Base-by-base conservation (phyloP, 2,113 vertebrate genomes). In the Corythoichthys intestinalis region DNA sequence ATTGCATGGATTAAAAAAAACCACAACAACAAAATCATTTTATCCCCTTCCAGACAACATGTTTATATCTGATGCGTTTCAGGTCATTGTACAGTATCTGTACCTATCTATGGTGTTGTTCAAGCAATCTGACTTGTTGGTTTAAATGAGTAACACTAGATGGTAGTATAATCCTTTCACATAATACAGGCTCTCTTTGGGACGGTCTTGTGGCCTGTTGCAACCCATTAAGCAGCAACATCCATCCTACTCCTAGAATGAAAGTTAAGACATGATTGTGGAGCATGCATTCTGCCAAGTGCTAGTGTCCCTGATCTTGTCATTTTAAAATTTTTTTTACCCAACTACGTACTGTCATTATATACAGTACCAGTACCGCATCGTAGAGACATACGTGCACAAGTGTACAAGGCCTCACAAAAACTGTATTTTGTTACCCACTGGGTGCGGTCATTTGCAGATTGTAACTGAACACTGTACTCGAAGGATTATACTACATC, bases 61-160 rank as follows among this genome's bases (percentile, higher is more conserved):
- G 4, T 20, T 52, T 0, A 52, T 65, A 34, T 48, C 38, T 54
- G 50, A 52, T 17, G 67, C 7, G 6, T 0, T 71, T 11, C 58
- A 41, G 6, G 9, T 60, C n/a, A 28, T 59, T 14, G 13, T 1
- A 37, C 35, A 47, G 12, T 61, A 12, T 6, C 47, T 46, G 34
- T 60, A 1, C 17, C 14, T n/a, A n/a, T n/a, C n/a, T n/a, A n/a
- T n/a, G n/a, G n/a, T 44, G 41, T 44, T 7, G 9, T 44, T 44
- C 65, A 0, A 44, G 8, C 17, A 6, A 50, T 52, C 2, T 67
- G 17, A 9, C 0, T 37, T 80, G 77, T 62, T 75, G 13, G 6
- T 49, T 10, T 17, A 62, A 63, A 66, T 70, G 13, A 14, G 67
- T 13, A 85, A 81, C 90, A 90, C 83, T 85, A 92, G 91, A 70